These are phyloP conservation scores for Conger conger DNA, from an alignment of 2,113 vertebrate genomes.

Conservation along the genomic window DNA sequence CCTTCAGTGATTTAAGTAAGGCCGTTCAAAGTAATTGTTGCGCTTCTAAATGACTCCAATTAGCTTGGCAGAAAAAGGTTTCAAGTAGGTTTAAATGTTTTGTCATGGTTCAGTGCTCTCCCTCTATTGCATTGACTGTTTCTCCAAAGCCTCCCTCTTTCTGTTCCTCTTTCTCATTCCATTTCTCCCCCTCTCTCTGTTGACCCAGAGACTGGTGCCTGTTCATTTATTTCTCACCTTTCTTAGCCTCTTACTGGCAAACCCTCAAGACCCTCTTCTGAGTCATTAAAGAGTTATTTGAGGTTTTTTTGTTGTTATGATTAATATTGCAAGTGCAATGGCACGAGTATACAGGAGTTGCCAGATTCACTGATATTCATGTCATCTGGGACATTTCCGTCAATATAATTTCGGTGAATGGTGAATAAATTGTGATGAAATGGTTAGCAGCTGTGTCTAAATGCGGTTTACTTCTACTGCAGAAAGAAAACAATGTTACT, in stretches of 20 bases:
- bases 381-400: too few relatives aligned
- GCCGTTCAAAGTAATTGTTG: background rate
- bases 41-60: slow-evolving; percentile 62
- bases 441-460: too few relatives aligned
- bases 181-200: background rate
- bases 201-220: slow-evolving; percentile 13
- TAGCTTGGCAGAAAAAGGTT: slow-evolving; percentile 97
- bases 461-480: background rate
- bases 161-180: background rate
- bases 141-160: background rate
- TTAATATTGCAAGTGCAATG: too few relatives aligned
- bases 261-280: background rate
- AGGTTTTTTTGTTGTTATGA: too few relatives aligned
- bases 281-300: too few relatives aligned
- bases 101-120: background rate
- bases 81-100: slow-evolving; percentile 83
- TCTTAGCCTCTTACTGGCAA: background rate
- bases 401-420: too few relatives aligned
- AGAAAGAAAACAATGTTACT: background rate
- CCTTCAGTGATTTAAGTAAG: background rate
- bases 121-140: background rate
- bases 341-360: too few relatives aligned
- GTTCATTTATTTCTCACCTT: slow-evolving; percentile 87
- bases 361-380: too few relatives aligned
- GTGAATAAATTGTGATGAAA: too few relatives aligned